A percentile compares a stretch with the other conserved stretches of the same genome.
Evolutionary conservation across 2,888 invertebrate species (phyloP).

Genomic region (Diarsia brunnea): DNA sequence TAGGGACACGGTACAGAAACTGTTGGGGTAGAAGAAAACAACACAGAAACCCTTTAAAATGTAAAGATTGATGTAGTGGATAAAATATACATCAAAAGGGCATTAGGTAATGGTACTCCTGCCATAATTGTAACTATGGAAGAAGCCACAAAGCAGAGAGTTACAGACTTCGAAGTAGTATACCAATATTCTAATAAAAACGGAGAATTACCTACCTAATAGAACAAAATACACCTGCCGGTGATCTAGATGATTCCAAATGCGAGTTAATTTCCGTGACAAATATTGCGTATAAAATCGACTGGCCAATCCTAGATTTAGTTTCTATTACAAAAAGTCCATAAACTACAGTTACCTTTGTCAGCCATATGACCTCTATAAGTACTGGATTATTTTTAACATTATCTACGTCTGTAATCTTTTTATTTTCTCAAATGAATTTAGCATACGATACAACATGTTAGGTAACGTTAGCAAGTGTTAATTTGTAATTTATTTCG

Average conservation of each 20-base stretch:
- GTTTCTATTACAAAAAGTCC: conserved; percentile 16
- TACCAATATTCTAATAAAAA: not conserved
- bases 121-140: not conserved
- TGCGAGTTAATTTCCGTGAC: conserved; percentile 4
- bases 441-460: conserved; percentile 25
- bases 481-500: conserved; percentile 56
- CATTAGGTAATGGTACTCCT: not conserved
- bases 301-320: conserved; percentile 9
- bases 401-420: conserved; percentile 8
- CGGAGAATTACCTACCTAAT: too few species aligned
- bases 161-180: not conserved
- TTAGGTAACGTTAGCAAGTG: conserved; percentile 41
- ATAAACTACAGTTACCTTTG: conserved; percentile 36
- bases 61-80: too few species aligned
- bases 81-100: not conserved
- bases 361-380: conserved; percentile 29
- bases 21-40: not conserved
- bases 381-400: conserved; percentile 26
- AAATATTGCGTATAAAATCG: conserved; percentile 32
- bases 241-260: conserved; percentile 30
- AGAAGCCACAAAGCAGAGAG: not conserved
- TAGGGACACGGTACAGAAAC: not conserved
- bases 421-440: conserved; percentile 31
- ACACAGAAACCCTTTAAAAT: not conserved
- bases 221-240: not conserved